phyloP scores from a whole-genome alignment of 2,888 invertebrate genomes.

The Lochmaea capreae region DNA sequence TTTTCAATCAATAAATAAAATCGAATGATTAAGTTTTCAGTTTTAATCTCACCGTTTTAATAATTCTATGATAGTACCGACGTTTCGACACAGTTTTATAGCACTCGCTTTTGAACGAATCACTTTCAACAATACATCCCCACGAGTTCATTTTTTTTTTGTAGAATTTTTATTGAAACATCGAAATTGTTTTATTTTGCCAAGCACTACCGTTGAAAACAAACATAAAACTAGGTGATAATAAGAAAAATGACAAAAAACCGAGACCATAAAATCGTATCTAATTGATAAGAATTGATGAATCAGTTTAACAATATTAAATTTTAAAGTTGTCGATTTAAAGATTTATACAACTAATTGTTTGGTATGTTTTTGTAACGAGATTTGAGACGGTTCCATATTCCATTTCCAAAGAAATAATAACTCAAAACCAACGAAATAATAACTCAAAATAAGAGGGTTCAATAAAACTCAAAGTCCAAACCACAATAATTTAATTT shows the following conservation, averaged over 20 bases:
- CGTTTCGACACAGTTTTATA: background rate
- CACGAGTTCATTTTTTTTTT: background rate
- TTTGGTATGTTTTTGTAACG: background rate
- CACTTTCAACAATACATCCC: background rate
- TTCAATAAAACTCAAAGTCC: no score
- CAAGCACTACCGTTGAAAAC: background rate
- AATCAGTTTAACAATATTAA: background rate
- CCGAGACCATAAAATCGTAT: background rate
- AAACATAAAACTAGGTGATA: background rate
- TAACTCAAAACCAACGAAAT: no score
- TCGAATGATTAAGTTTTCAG: background rate
- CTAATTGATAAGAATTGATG: conserved; percentile 4
- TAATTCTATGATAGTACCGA: background rate
- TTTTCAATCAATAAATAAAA: no score
- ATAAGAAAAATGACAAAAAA: background rate
- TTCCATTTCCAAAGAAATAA: no score
- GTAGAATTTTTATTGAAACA: background rate
- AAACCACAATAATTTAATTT: no score
- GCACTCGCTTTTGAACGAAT: background rate
- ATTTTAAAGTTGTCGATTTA: background rate
- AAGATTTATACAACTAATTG: background rate
- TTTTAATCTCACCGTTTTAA: conserved; percentile 1
- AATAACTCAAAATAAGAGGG: no score
- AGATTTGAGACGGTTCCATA: no score
- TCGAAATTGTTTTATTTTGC: background rate